Evolutionary conservation across 2,888 invertebrate species (phyloP).

Genomic region (Brenthis ino): DNA sequence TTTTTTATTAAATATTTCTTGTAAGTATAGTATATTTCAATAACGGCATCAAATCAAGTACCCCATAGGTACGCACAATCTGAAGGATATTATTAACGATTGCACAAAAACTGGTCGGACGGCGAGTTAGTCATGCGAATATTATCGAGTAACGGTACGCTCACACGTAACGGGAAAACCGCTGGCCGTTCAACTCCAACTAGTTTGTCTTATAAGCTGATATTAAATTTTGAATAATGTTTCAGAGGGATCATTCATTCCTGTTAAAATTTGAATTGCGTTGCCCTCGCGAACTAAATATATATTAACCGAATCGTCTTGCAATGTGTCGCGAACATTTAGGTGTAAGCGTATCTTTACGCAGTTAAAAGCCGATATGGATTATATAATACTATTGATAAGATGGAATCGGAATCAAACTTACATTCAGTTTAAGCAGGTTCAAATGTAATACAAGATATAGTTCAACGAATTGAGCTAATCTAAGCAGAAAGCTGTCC

Average conservation of each 20-base stretch:
- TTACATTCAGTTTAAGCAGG: too few relatives aligned
- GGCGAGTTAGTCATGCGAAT: conserved; percentile 33
- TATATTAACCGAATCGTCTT: conserved; percentile 2
- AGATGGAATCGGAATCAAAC: too few relatives aligned
- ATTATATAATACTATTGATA: too few relatives aligned
- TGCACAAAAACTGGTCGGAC: conserved; percentile 20
- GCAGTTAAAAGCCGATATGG: conserved; percentile 13
- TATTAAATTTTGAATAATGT: conserved; percentile 14
- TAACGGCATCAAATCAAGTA: conserved; percentile 3
- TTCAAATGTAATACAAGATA: too few relatives aligned
- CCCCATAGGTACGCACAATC: conserved; percentile 16
- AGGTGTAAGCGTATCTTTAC: conserved; percentile 38
- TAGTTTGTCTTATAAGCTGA: not conserved
- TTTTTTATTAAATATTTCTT: not conserved
- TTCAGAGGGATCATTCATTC: conserved; percentile 12
- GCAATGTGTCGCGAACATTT: not conserved
- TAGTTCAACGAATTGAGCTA: too few relatives aligned
- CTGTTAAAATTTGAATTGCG: not conserved
- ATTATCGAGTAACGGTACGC: conserved; percentile 32
- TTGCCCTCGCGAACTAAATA: conserved; percentile 4
- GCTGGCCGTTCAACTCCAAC: not conserved
- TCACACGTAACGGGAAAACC: conserved; percentile 33
- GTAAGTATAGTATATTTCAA: not conserved
- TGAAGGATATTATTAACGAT: conserved; percentile 8
- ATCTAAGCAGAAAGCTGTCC: too few relatives aligned